Conservation (phyloP, 2,797 vertebrate genomes). For the Setipinna tenuifilis region DNA sequence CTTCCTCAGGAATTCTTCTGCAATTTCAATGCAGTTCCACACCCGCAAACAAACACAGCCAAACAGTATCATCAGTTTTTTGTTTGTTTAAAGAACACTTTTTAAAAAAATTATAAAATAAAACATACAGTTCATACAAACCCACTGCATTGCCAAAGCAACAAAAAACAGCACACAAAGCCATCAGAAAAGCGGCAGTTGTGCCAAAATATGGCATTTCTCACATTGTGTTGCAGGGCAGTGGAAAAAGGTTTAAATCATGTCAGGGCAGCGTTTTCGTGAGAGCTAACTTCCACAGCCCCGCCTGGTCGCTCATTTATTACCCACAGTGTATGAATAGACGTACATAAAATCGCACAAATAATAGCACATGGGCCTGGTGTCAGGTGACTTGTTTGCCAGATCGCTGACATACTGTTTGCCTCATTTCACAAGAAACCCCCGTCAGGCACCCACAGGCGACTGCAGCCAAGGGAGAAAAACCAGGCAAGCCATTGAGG, state of each 20-base stretch:
- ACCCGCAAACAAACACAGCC: slow-evolving; percentile 12
- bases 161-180: slow-evolving; percentile 39
- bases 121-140: neutral
- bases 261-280: slow-evolving; percentile 49
- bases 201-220: slow-evolving; percentile 50
- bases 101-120: neutral
- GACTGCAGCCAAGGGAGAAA: neutral
- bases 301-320: slow-evolving; percentile 66
- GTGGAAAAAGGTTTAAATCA: slow-evolving; percentile 57
- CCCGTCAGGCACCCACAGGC: neutral
- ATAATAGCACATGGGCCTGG: slow-evolving; percentile 53
- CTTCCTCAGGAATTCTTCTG: slow-evolving; percentile 49
- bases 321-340: slow-evolving; percentile 77
- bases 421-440: slow-evolving; percentile 57
- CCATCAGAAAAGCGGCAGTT: slow-evolving; percentile 2
- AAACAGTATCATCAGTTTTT: neutral
- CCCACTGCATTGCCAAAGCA: neutral
- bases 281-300: slow-evolving; percentile 51
- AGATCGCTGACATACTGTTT: slow-evolving; percentile 51
- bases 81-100: slow-evolving; percentile 7
- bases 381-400: slow-evolving; percentile 54
- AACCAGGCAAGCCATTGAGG: too few species aligned
- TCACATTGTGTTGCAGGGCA: slow-evolving; percentile 47
- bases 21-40: slow-evolving; percentile 47
- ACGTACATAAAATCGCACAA: slow-evolving; percentile 60